Conservation (phyloP, 2,888 invertebrate species). For the Heteromurus nitidus region DNA sequence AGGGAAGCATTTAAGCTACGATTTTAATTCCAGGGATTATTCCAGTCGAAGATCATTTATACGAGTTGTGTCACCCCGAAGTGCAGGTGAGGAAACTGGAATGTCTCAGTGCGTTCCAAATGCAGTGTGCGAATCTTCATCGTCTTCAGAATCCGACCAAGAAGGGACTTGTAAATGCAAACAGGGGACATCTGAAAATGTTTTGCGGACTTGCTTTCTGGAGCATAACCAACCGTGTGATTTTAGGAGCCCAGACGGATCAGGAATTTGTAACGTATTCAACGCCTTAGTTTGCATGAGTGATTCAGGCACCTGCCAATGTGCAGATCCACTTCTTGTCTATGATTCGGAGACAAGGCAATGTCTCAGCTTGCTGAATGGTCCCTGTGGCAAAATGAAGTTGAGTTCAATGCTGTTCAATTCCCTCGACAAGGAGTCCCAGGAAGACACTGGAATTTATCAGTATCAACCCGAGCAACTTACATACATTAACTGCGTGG, state of each 20-base stretch:
- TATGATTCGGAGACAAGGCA: conserved; percentile 41
- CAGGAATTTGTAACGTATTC: conserved; percentile 42
- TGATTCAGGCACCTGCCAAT: conserved; percentile 56
- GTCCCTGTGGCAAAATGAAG: conserved; percentile 62
- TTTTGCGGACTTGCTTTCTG: conserved; percentile 62
- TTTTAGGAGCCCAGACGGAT: neutral
- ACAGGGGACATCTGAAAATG: conserved; percentile 55
- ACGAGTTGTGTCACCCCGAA: neutral
- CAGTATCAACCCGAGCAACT: conserved; percentile 44
- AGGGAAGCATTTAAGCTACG: conserved; percentile 24
- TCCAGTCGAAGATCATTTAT: conserved; percentile 12
- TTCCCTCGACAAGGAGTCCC: conserved; percentile 7
- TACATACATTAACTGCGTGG: conserved; percentile 55
- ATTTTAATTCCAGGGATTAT: neutral
- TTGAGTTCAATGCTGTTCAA: conserved; percentile 46
- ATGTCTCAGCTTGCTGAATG: conserved; percentile 45
- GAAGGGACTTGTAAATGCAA: conserved; percentile 56
- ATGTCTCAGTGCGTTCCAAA: conserved; percentile 36
- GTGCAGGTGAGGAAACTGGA: neutral
- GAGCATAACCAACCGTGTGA: conserved; percentile 60
- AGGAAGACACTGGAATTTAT: conserved; percentile 27
- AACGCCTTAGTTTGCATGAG: conserved; percentile 60
- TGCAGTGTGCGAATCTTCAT: conserved; percentile 46
- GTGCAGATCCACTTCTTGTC: conserved; percentile 59
- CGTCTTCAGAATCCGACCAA: conserved; percentile 3